These are phyloP conservation scores for Geopemphigus sp. DNA, from an alignment of 1,140 invertebrate species.

Conservation along the genomic window DNA sequence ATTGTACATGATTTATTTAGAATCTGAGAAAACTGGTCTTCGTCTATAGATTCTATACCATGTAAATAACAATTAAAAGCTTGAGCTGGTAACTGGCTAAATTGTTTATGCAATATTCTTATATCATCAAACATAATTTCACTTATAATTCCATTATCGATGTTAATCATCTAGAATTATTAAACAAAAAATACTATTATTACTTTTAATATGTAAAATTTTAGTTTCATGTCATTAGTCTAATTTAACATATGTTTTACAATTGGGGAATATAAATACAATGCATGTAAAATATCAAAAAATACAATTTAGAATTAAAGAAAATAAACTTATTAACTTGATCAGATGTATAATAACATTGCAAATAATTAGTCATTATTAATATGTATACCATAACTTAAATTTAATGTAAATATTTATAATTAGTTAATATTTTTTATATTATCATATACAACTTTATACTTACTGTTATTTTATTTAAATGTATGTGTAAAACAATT, in stretches of 20 bases:
- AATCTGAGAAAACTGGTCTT: background rate
- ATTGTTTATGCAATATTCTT: slow-evolving; percentile 1
- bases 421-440: too few species aligned
- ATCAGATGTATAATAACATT: too few species aligned
- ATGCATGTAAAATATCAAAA: too few species aligned
- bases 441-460: background rate
- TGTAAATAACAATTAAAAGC: slow-evolving; percentile 23
- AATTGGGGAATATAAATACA: too few species aligned
- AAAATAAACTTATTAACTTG: too few species aligned
- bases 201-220: background rate
- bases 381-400: too few species aligned
- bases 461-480: background rate
- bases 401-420: too few species aligned
- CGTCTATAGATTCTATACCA: slow-evolving; percentile 2
- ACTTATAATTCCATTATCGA: slow-evolving; percentile 10
- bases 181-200: background rate
- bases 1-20: slow-evolving; percentile 9
- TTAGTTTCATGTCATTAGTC: background rate
- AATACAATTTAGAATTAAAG: too few species aligned
- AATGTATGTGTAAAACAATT: background rate
- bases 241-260: background rate
- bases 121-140: background rate
- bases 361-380: too few species aligned
- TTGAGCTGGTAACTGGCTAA: slow-evolving; percentile 32
- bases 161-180: slow-evolving; percentile 1